phyloP scores from a whole-genome alignment of 2,797 vertebrate species.

The Ciconia nigra region DNA sequence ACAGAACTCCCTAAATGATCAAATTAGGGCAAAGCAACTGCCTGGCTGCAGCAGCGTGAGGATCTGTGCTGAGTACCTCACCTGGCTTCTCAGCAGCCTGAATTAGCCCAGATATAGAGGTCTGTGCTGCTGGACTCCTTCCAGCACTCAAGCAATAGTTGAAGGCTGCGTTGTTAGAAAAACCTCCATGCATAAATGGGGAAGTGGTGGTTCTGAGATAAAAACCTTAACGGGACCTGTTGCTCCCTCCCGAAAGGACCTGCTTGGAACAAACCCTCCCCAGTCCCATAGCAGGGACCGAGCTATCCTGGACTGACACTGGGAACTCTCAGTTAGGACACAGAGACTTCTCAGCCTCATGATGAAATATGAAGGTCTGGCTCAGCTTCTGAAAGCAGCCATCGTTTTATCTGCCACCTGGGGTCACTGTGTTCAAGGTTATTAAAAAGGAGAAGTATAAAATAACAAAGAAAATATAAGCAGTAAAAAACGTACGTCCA shows the following conservation, averaged over 20 bases:
- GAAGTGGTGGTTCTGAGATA: neutral
- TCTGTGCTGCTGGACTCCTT: neutral
- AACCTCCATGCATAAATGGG: neutral
- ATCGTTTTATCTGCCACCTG: slow-evolving; percentile 64
- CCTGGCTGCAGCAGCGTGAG: neutral
- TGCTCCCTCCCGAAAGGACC: neutral
- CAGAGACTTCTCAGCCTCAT: neutral
- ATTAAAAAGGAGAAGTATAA: neutral
- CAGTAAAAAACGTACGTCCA: neutral
- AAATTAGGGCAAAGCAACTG: neutral
- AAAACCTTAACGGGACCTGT: neutral
- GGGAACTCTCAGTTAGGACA: neutral
- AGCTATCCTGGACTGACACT: neutral
- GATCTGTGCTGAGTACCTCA: neutral
- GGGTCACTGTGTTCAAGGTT: slow-evolving; percentile 75
- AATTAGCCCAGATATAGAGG: neutral
- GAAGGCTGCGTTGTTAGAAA: neutral
- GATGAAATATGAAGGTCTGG: neutral
- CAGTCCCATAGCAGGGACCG: neutral
- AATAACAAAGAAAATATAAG: slow-evolving; percentile 1
- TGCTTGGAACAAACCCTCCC: neutral
- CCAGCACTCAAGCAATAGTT: neutral
- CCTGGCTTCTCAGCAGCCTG: neutral
- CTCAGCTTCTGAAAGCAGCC: neutral
- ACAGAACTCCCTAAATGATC: neutral